Evolutionary conservation across 2,113 vertebrate species (phyloP), one percentile per base, ranked within the genome.

Genomic region (Perognathus longimembris): DNA sequence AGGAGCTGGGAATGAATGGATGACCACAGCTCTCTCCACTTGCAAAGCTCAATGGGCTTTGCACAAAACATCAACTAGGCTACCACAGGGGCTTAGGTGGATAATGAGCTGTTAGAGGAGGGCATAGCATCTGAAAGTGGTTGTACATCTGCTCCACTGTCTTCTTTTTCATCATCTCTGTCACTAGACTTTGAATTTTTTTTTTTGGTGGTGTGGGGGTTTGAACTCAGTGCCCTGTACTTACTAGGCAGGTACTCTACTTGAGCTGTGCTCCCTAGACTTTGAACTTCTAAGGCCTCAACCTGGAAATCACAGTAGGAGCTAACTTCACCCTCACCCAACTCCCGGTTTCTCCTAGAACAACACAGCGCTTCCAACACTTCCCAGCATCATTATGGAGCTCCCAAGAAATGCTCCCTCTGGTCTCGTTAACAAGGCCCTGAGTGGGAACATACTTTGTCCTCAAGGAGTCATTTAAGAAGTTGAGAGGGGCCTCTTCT

Each of bases 381-480:
- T 42, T 88, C 54, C 45, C 12, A 11, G 57, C n/a, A 76, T 63
- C 22, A 7, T 73, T 61, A 42, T 15, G 32, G 45, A 18, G 30
- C 70, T 81, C 79, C 18, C 34, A 32, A n/a, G 38, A 71, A 42
- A 70, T 15, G 45, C 8, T 81, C 79, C 76, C 83, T 38, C 12
- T 26, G n/a, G 38, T 38, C 50, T 84, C 24, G 8, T 57, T 90
- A 75, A 90, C 40, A 93, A 85, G 73, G 10, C 26, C 69, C 78
- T 10, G 7, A 22, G 67, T 38, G 57, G 57, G 21, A 63, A 76
- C 22, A 17, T 12, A 78, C 45, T 54, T 69, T 22, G 1, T 94
- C 84, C 85, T 66, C 63, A 17, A 71, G 38, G 67, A 69, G 32
- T 79, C 67, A 36, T 93, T 93, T 77, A 50, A 61, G 75, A 89